These are phyloP conservation scores for Champsocephalus esox DNA, from an alignment of 2,797 vertebrate genomes.

Conservation along the genomic window DNA sequence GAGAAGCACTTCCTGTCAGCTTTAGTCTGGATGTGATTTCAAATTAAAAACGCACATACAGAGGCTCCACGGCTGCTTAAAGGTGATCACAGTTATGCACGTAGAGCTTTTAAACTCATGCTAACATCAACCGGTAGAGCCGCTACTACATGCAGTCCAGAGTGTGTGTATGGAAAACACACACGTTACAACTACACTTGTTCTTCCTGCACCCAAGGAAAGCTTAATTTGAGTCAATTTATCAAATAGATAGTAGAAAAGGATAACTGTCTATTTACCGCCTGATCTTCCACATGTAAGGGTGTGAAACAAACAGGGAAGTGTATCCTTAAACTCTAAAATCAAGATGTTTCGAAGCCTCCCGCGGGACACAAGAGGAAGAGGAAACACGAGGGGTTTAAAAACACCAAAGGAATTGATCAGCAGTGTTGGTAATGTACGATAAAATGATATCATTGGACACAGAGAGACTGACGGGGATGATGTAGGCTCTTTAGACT, in stretches of 20 bases:
- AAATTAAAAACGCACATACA: background rate
- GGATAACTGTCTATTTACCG: background rate
- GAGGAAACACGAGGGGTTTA: conserved; percentile 8
- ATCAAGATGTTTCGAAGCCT: conserved; percentile 12
- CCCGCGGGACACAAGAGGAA: conserved; percentile 27
- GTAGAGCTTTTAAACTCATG: conserved; percentile 31
- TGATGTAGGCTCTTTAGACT: conserved; percentile 74
- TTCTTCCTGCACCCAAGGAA: conserved; percentile 29
- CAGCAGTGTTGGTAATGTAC: conserved; percentile 48
- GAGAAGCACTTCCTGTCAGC: conserved; percentile 15
- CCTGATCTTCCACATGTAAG: background rate
- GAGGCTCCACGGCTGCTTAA: conserved; percentile 40
- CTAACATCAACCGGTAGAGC: conserved; percentile 38
- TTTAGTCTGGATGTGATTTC: conserved; percentile 29
- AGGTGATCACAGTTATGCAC: conserved; percentile 50
- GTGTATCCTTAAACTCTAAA: background rate
- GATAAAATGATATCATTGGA: conserved; percentile 42
- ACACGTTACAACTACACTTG: conserved; percentile 23
- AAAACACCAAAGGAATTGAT: conserved; percentile 35
- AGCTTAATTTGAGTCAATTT: background rate
- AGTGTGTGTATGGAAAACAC: conserved; percentile 5
- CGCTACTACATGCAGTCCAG: conserved; percentile 19
- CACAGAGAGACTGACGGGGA: conserved; percentile 59
- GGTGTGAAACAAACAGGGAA: background rate
- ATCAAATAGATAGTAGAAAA: conserved; percentile 11